Conservation (phyloP, 2,888 invertebrate genomes). For the Drosophila borealis region DNA sequence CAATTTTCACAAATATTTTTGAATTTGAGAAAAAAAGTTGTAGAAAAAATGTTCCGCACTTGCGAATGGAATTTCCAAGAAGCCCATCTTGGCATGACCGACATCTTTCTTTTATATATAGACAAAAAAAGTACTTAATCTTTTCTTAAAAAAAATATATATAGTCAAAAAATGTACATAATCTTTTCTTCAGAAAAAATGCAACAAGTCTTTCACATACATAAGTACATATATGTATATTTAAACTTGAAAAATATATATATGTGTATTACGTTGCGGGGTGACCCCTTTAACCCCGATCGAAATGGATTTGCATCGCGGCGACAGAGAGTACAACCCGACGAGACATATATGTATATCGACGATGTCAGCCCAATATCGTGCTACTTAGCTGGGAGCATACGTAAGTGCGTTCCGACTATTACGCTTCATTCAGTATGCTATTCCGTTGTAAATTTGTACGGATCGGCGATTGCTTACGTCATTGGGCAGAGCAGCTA, state of each 20-base stretch:
- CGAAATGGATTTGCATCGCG: slow-evolving; percentile 31
- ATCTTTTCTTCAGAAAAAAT: no score
- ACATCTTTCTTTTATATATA: no score
- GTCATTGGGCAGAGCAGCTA: slow-evolving; percentile 12
- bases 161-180: no score
- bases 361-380: slow-evolving; percentile 10
- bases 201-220: not conserved
- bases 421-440: slow-evolving; percentile 33
- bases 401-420: slow-evolving; percentile 12
- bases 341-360: not conserved
- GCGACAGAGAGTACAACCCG: slow-evolving; percentile 8
- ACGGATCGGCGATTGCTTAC: slow-evolving; percentile 16
- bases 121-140: no score
- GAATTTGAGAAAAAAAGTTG: no score
- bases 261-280: slow-evolving; percentile 15
- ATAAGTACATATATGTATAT: not conserved
- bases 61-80: no score
- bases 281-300: slow-evolving; percentile 29
- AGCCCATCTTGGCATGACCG: no score
- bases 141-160: no score
- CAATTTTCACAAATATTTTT: no score
- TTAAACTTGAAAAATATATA: slow-evolving; percentile 8
- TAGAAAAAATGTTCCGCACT: no score
- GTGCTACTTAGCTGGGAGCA: not conserved
- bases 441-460: slow-evolving; percentile 37